phyloP scores from a whole-genome alignment of 2,888 invertebrate genomes.

The Cryptophagus acutangulus region DNA sequence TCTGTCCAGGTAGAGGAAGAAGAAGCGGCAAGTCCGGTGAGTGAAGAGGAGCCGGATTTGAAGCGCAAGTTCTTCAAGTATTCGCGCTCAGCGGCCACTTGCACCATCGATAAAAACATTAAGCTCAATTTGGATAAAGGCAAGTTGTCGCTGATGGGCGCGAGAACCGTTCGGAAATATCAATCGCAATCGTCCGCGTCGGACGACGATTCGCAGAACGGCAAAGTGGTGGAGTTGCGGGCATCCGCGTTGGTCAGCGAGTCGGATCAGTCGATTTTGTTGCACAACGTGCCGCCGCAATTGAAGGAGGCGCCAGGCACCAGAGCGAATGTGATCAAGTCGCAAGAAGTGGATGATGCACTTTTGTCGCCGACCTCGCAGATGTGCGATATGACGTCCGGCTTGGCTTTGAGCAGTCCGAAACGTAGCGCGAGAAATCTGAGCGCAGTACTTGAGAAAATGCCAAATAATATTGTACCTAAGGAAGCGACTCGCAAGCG shows the following conservation, averaged over 20 bases:
- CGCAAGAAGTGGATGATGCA: constrained; percentile 23
- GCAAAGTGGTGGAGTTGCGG: too few species aligned
- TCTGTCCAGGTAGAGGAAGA: too few species aligned
- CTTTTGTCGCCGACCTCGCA: constrained; percentile 51
- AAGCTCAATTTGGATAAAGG: constrained; percentile 43
- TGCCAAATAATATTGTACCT: constrained; percentile 19
- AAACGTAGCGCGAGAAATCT: constrained; percentile 43
- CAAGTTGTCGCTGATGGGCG: constrained; percentile 33
- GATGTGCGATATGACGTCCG: constrained; percentile 51
- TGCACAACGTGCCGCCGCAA: constrained; percentile 20
- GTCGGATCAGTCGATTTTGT: constrained; percentile 26
- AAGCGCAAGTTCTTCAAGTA: constrained; percentile 49
- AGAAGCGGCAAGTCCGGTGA: constrained; percentile 3
- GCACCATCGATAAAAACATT: constrained; percentile 45
- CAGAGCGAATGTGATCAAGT: constrained; percentile 33
- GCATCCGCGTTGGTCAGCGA: too few species aligned
- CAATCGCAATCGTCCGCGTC: constrained; percentile 29
- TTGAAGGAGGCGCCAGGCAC: constrained; percentile 30
- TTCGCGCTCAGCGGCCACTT: constrained; percentile 35
- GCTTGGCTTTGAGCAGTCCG: constrained; percentile 49
- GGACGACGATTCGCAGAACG: constrained; percentile 39
- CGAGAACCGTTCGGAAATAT: constrained; percentile 5
- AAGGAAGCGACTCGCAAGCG: constrained; percentile 28
- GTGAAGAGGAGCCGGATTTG: constrained; percentile 27
- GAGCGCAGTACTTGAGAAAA: constrained; percentile 32